These are phyloP conservation scores for Metaphire vulgaris DNA, from an alignment of 1,140 invertebrate genomes.

Conservation along the genomic window DNA sequence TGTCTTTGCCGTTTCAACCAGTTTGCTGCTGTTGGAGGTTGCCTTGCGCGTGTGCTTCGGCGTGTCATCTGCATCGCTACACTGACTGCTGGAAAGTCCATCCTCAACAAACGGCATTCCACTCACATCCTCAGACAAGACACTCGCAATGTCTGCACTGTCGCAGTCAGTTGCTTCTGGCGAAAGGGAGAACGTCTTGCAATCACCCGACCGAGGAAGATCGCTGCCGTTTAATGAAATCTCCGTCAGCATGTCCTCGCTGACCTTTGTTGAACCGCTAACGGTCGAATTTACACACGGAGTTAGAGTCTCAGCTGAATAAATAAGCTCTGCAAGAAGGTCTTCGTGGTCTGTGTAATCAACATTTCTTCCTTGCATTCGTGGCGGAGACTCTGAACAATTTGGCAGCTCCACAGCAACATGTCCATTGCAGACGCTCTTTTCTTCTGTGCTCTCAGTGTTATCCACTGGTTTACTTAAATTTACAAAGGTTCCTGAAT, in stretches of 20 bases:
- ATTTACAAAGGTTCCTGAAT: no score
- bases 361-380: background rate
- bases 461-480: no score
- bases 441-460: no score
- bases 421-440: background rate
- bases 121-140: conserved; percentile 54
- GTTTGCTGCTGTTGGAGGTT: background rate
- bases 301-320: conserved; percentile 36
- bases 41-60: conserved; percentile 34
- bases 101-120: conserved; percentile 90
- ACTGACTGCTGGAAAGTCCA: conserved; percentile 75
- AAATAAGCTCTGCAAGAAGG: background rate
- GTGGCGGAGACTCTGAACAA: background rate
- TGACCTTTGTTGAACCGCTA: conserved; percentile 34
- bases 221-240: conserved; percentile 45
- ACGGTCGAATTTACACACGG: background rate
- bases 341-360: background rate
- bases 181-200: conserved; percentile 73
- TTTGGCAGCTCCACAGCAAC: background rate
- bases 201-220: conserved; percentile 33
- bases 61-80: conserved; percentile 83
- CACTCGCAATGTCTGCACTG: conserved; percentile 77
- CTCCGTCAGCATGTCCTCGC: conserved; percentile 45
- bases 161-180: conserved; percentile 93
- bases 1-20: background rate